These are phyloP conservation scores for Acheta domesticus DNA, from an alignment of 2,888 invertebrate genomes.

Conservation along the genomic window DNA sequence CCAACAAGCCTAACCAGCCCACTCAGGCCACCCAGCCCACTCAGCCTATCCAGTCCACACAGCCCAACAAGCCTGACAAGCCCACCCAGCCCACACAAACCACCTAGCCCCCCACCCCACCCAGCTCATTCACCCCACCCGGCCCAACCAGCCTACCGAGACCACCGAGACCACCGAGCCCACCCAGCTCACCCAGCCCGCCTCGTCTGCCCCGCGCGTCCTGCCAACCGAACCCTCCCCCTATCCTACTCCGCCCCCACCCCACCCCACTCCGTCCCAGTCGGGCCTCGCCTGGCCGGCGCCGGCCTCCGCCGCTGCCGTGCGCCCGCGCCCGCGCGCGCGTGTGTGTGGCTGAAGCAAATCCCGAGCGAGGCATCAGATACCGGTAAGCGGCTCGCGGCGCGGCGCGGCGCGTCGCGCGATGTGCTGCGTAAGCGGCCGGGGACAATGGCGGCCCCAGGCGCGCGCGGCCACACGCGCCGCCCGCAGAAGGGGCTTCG, in stretches of 20 bases:
- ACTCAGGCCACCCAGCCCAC: neutral
- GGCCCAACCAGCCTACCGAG: no score
- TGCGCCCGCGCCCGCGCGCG: no score
- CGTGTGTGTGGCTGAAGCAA: neutral
- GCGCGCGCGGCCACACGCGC: neutral
- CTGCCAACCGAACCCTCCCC: neutral
- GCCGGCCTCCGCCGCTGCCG: no score
- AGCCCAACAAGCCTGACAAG: no score
- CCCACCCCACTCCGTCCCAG: neutral
- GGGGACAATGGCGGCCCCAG: neutral
- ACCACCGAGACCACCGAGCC: no score
- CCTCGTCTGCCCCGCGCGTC: constrained; percentile 20
- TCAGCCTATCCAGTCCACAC: neutral
- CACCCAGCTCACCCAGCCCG: constrained; percentile 21
- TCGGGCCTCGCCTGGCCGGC: neutral
- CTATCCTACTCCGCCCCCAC: neutral
- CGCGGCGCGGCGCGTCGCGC: neutral
- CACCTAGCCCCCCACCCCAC: no score
- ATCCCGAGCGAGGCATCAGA: constrained; percentile 5
- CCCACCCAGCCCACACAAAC: neutral
- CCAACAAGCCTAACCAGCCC: neutral
- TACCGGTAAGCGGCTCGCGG: neutral
- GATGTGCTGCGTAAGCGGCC: constrained; percentile 7
- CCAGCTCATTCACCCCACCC: no score
- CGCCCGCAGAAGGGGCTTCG: neutral